Base-by-base conservation (phyloP, 2,113 vertebrate genomes). In the Rhineura floridana region DNA sequence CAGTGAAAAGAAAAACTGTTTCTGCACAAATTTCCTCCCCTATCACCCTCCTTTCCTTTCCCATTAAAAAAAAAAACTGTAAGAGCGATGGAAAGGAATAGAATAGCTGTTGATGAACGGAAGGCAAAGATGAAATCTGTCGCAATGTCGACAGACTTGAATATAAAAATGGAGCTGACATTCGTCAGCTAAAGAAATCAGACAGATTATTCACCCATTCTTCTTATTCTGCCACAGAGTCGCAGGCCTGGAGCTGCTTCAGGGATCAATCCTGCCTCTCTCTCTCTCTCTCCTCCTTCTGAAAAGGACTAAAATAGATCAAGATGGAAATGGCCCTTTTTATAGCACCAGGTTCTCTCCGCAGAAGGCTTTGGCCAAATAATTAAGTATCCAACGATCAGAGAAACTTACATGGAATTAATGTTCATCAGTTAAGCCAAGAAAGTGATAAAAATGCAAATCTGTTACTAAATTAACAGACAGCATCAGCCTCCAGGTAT, bases 391-490 rank as follows among this genome's bases (percentile, higher is more conserved):
- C 84, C 78, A 46, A 62, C 59, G 69, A 77, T 46, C 17, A 79
- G 12, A 6, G n/a, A 69, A 76, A 69, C 88, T 90, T 67, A 46
- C 79, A 55, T 7, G 3, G 70, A 77, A 86, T 80, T 80, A 76
- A 76, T 67, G 46, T 76, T n/a, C 88, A 76, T 86, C 84, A 81
- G 52, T 55, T 63, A 77, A 82, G 70, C 69, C 62, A 36, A 82
- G 84, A 44, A 82, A 69, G 78, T 44, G 78, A 86, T 82, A 86
- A 76, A 85, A 90, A 86, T 76, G 88, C 79, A 86, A 86, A 77
- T 85, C 59, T 44, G 78, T n/a, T 77, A 44, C 62, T 83, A 67
- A 75, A 82, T 76, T 52, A 89, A 82, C 21, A 81, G 13, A 21
- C 1, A 42, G 17, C 83, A 28, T 69, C 67, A 75, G 77, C 59